Evolutionary conservation across 2,797 vertebrate genomes (phyloP), one percentile per base, ranked within the genome.

Genomic region (Esox lucius): DNA sequence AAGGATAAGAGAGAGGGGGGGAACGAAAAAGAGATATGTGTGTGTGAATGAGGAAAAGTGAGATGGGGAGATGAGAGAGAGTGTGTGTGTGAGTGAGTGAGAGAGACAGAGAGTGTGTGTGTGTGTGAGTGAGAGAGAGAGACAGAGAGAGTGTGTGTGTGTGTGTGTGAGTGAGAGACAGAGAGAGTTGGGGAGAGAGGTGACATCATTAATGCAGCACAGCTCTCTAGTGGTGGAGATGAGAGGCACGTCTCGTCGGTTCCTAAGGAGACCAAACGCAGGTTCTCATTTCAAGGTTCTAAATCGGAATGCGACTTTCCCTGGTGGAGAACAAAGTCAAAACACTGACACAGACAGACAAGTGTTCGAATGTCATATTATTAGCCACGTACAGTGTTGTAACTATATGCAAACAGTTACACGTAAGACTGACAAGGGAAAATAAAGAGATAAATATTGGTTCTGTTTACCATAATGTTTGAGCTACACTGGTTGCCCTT

Each of bases 31-130:
- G 16, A 17, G 28, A 31, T 11, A n/a, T n/a, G n/a, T 66, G 28
- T 33, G 64, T 13, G 56, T 24, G 8, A 66, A 28, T 28, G 64
- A 66, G 26, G 13, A 39, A 39, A 7, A 39, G 35, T 15, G 12
- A 17, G 48, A 17, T 39, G 5, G 7, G 39, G 35, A 39, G 28
- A 13, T 35, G 28, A 66, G 24, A 31, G 24, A 42, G 5, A 33
- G 33, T 33, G 33, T 33, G 5, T 39, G 35, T 39, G 39, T 39
- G 35, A 3, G 35, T 39, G 35, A 2, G 35, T 5, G 22, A 33
- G 62, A 65, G 62, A 65, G 35, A 42, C 16, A 68, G 66, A 42
- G 19, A 68, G 66, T n/a, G n/a, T n/a, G n/a, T n/a, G n/a, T 66
- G 28, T 33, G 64, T 13, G 56, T 24, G 8, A 66, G 35, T 15